phyloP scores from a whole-genome alignment of 2,888 invertebrate genomes.

The Acanthoscelides obtectus region DNA sequence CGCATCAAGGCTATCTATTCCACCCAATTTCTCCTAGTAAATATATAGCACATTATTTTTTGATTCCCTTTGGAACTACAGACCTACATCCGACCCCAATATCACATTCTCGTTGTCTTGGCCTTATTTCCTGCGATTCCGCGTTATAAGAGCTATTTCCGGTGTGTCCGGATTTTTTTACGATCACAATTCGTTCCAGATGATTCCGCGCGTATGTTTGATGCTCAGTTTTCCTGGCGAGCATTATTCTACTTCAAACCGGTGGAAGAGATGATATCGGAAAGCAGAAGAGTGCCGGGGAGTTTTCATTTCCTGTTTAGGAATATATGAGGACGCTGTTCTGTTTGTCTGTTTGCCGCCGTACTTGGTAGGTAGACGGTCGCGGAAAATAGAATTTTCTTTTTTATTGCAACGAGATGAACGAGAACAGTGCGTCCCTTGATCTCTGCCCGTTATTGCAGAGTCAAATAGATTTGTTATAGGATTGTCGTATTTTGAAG shows the following conservation, averaged over 20 bases:
- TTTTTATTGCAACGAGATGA: background rate
- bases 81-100: background rate
- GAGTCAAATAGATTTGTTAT: no score
- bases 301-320: background rate
- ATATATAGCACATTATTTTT: background rate
- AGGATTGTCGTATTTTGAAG: no score
- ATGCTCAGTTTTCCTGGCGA: background rate
- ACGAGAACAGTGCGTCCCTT: background rate
- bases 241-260: background rate
- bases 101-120: background rate
- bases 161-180: background rate
- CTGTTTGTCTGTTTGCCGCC: background rate
- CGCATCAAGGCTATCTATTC: no score
- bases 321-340: background rate
- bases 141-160: background rate
- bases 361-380: background rate
- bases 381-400: background rate
- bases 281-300: background rate
- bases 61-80: background rate
- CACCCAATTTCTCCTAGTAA: no score
- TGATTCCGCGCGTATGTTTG: background rate
- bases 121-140: background rate
- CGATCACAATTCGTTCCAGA: background rate
- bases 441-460: background rate
- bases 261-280: background rate